These are phyloP conservation scores for Malacosoma neustria DNA, from an alignment of 2,888 invertebrate species.

Conservation along the genomic window DNA sequence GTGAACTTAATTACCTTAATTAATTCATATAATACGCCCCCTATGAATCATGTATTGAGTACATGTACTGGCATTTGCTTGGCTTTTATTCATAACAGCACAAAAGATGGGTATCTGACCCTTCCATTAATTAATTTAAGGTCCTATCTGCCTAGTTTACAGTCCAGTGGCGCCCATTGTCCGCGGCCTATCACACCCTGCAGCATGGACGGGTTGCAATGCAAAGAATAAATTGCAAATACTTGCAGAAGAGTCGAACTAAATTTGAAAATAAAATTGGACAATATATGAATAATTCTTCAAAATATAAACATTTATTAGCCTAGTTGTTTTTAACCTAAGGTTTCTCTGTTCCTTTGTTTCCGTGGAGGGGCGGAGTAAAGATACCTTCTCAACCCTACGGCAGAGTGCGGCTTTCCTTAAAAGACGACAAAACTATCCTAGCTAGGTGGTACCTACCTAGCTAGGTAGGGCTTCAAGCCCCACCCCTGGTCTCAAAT, in stretches of 20 bases:
- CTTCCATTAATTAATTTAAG: conserved; percentile 39
- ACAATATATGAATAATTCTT: no score
- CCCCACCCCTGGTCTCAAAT: no score
- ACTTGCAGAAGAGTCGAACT: conserved; percentile 4
- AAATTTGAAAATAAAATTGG: no score
- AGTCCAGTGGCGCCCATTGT: conserved; percentile 34
- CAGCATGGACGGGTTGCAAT: conserved; percentile 10
- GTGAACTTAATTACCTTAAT: conserved; percentile 7
- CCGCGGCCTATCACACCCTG: conserved; percentile 24
- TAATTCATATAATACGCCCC: conserved; percentile 5
- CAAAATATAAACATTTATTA: no score
- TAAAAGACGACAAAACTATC: no score
- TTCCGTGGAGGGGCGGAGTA: no score
- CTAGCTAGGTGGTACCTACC: no score
- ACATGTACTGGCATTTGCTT: conserved; percentile 15
- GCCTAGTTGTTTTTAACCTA: no score
- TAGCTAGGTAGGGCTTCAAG: no score
- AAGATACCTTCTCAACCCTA: no score
- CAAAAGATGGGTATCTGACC: conserved; percentile 23
- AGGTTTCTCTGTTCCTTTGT: no score
- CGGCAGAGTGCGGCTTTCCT: no score
- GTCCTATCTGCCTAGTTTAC: conserved; percentile 33
- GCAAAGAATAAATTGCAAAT: conserved; percentile 12
- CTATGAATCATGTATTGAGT: conserved; percentile 10
- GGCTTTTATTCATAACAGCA: conserved; percentile 13